Base-by-base conservation (phyloP, 2,113 vertebrate genomes). In the Cebus imitator region DNA sequence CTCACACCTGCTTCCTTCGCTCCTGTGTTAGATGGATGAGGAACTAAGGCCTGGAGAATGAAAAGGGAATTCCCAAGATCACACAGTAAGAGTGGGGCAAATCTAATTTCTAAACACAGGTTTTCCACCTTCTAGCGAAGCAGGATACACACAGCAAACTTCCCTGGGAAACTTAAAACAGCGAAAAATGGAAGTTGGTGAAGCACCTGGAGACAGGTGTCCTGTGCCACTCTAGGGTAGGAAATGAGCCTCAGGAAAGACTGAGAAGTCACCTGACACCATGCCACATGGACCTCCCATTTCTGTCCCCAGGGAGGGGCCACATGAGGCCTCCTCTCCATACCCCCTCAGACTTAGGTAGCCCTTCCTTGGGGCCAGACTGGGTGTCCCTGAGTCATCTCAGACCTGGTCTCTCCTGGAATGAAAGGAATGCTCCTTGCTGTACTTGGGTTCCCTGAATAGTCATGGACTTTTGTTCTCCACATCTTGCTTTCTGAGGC, bases 361-460 rank as follows among this genome's bases (percentile, higher is more conserved):
- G 91, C 96, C 87, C 58, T 98, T 98, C 95, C 93, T 17, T 23
- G 93, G 92, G 85, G 95, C 95, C 93, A 97, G 96, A 97, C 97
- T 97, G 99, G 96, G 97, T 98, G 98, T 98, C 95, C 92, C 95
- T 98, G 98, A 99, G 99, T 98, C 98, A 99, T 99, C 98, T 98
- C 99, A 99, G 99, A 98, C 98, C 50, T 21, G 97, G 98, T 98
- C 97, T 97, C 97, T 98, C 97, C 97, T 98, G 97, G 99, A 99
- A 99, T 98, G 98, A 98, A 97, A 98, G 97, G 99, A 99, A 99
- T 99, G 98, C 98, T 98, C 94, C 97, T 98, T 97, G 98, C 98
- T 98, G 98, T 97, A 98, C 76, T 68, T 1, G 32, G 14, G 48
- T 96, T 98, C 90, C 97, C 98, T 98, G 98, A 99, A 98, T 96